phyloP scores from a whole-genome alignment of 2,113 vertebrate species.

The Eretmochelys imbricata region DNA sequence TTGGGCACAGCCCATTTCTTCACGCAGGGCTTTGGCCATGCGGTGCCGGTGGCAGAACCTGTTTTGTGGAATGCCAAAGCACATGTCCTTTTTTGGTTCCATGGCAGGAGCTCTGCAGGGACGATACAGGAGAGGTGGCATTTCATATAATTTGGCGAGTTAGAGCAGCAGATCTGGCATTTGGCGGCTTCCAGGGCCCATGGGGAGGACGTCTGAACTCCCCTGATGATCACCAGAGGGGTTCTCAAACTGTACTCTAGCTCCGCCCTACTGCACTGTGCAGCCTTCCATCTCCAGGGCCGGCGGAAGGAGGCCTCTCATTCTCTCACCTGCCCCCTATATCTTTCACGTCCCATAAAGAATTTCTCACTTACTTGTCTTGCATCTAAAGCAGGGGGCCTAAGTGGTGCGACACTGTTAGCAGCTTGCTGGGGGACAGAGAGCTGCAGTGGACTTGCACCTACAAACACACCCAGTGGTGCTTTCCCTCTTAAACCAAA shows the following conservation, averaged over 20 bases:
- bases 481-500: background rate
- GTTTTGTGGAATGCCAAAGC: background rate
- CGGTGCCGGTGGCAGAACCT: background rate
- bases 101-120: background rate
- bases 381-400: background rate
- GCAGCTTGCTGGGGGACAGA: background rate
- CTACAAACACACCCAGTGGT: background rate
- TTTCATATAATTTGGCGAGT: background rate
- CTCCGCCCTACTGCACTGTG: background rate
- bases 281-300: background rate
- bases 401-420: background rate
- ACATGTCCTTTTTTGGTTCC: accelerated
- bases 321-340: background rate
- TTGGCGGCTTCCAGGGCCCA: background rate
- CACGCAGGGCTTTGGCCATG: accelerated
- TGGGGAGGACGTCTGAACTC: background rate
- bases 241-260: background rate
- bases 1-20: background rate
- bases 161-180: background rate
- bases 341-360: background rate
- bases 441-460: background rate
- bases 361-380: background rate
- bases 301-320: background rate
- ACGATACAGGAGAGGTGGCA: background rate
- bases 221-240: background rate